These are phyloP conservation scores for Muricea muricata DNA, from an alignment of 92 coral and sea anemone species.

Conservation along the genomic window DNA sequence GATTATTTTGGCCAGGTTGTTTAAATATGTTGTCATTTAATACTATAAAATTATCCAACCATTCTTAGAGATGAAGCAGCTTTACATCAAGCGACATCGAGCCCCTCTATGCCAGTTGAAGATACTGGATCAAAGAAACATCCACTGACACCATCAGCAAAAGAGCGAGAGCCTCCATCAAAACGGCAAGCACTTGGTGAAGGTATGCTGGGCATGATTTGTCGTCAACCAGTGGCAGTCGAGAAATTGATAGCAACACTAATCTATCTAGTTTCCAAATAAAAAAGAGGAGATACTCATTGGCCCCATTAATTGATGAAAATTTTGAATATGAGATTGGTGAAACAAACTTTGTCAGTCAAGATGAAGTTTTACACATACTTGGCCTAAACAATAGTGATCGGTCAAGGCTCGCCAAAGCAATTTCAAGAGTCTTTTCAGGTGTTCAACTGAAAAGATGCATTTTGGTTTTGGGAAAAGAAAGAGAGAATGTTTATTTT, in stretches of 20 bases:
- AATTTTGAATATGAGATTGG: neutral
- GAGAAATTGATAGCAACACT: neutral
- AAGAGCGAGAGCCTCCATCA: constrained; percentile 5
- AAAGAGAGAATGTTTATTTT: neutral
- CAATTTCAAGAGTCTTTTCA: constrained; percentile 5
- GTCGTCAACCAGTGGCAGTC: neutral
- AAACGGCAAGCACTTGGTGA: neutral
- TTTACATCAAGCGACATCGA: neutral
- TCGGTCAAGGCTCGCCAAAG: neutral
- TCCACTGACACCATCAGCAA: constrained; percentile 6
- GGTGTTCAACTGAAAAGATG: neutral
- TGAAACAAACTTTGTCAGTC: neutral
- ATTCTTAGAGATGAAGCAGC: constrained; percentile 7
- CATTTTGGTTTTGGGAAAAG: neutral
- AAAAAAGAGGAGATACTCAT: constrained; percentile 10
- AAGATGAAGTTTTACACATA: neutral
- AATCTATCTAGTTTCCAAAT: constrained; percentile 22
- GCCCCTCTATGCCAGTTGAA: constrained; percentile 6
- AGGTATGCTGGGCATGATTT: no score
- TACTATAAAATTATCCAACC: no score
- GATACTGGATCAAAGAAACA: neutral
- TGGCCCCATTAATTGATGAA: neutral
- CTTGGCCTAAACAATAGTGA: neutral
- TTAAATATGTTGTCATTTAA: no score
- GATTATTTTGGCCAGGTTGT: no score